phyloP scores from a whole-genome alignment of 2,797 vertebrate genomes.

The Perdix hodgsoniae region DNA sequence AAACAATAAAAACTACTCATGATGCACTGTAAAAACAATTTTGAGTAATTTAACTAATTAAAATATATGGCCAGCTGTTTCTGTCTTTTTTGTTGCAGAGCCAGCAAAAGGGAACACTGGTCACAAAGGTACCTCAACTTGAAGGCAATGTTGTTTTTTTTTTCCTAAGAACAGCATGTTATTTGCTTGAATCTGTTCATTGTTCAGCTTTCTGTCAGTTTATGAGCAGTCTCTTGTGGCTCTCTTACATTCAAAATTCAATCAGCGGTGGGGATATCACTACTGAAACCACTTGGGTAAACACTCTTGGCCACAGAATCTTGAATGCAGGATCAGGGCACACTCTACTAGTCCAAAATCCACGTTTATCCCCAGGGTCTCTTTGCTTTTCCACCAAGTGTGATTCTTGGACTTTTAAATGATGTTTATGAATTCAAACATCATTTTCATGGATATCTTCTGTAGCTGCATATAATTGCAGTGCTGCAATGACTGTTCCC shows the following conservation, averaged over 20 bases:
- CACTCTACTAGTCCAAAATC: background rate
- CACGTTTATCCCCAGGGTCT: background rate
- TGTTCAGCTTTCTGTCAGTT: background rate
- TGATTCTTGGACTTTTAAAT: background rate
- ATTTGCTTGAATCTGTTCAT: background rate
- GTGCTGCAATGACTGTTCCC: background rate
- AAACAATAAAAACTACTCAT: background rate
- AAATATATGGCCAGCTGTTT: background rate
- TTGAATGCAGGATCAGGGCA: background rate
- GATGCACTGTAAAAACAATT: background rate
- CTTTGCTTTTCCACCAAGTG: background rate
- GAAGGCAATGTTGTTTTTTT: background rate
- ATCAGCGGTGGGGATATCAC: background rate
- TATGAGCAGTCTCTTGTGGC: background rate
- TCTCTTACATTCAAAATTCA: background rate
- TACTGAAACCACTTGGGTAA: background rate
- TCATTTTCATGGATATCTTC: background rate
- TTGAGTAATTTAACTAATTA: background rate
- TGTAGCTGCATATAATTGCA: background rate
- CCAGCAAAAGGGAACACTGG: background rate
- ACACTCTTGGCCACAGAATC: background rate
- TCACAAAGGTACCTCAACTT: background rate
- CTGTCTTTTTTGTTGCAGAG: background rate
- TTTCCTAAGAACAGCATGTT: background rate
- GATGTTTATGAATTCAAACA: conserved; percentile 1